Base-by-base conservation (phyloP, 1,140 invertebrate species). In the Seison nebaliae region DNA sequence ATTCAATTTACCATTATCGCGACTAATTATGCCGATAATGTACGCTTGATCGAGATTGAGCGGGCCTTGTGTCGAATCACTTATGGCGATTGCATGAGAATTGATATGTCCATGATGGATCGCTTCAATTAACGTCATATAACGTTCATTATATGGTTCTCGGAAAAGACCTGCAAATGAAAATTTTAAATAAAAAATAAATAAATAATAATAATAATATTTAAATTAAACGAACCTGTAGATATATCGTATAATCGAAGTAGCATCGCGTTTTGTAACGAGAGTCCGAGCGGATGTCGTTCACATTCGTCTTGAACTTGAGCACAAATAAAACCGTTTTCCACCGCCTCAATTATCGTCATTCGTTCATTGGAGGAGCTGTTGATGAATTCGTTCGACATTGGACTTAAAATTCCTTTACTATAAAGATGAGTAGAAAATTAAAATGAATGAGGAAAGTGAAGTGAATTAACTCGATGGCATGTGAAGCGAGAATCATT, bases 41-140 rank as follows among this genome's bases (percentile, higher is more conserved):
- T 34, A 29, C 3, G 38, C 38, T 19, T 40, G 31, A 19, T 40
- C 28, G 6, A 40, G 11, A 14, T 30, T 40, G 21, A 40, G 26
- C 1, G 38, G 30, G 6, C 38, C 38, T 5, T 23, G 20, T 2
- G 30, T 22, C 14, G 31, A 34, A 1, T 40, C 31, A 21, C 31
- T 32, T 5, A 40, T 15, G n/a, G 38, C 38, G 5, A 19, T 28
- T 3, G 31, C 38, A 15, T 40, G 33, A 1, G 31, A 9, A 28
- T 40, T 33, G n/a, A 40, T 34, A 28, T 40, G 38, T 7, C 38
- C 38, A n/a, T 33, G 30, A 1, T 40, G 31, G 8, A 40, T 34
- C n/a, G 38, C 38, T 23, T 40, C 19, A 20, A 31, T 40, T 19
- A 40, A 35, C n/a, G 29, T 18, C 21, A 40, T 28, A 32, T 35